Conservation (phyloP, 2,888 invertebrate genomes). For the Auanema sp. region DNA sequence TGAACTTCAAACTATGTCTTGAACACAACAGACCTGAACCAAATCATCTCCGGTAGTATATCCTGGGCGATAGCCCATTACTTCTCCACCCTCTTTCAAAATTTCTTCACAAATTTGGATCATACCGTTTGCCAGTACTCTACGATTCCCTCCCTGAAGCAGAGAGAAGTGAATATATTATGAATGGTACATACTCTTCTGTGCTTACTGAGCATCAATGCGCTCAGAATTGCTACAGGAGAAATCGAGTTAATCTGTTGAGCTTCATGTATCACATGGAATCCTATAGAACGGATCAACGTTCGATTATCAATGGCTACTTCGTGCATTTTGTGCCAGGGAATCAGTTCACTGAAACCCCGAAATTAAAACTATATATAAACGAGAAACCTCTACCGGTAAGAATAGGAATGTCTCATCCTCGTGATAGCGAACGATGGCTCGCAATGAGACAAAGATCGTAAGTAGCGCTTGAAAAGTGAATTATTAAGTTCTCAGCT, state of each 20-base stretch:
- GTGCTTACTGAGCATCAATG: slow-evolving; percentile 48
- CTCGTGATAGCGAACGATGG: slow-evolving; percentile 22
- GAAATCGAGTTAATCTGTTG: slow-evolving; percentile 44
- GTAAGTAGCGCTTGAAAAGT: slow-evolving; percentile 18
- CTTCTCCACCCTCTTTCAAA: slow-evolving; percentile 33
- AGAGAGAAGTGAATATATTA: background rate
- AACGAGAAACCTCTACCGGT: slow-evolving; percentile 20
- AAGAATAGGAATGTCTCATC: slow-evolving; percentile 37
- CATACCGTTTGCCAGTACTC: slow-evolving; percentile 28
- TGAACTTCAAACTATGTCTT: no score
- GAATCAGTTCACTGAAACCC: slow-evolving; percentile 54
- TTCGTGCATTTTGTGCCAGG: slow-evolving; percentile 50
- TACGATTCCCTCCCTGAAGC: slow-evolving; percentile 17
- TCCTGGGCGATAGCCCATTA: slow-evolving; percentile 27
- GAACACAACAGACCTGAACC: no score
- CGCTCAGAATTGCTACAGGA: slow-evolving; percentile 38
- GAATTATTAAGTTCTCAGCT: background rate
- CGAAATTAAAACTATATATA: slow-evolving; percentile 23
- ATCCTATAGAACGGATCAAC: slow-evolving; percentile 57
- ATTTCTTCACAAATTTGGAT: slow-evolving; percentile 41
- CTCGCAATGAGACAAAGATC: background rate
- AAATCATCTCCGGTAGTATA: slow-evolving; percentile 19
- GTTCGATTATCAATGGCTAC: slow-evolving; percentile 42
- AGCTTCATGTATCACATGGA: slow-evolving; percentile 41
- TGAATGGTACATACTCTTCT: slow-evolving; percentile 13